phyloP scores from a whole-genome alignment of 2,797 vertebrate genomes.

The Cottoperca gobio region DNA sequence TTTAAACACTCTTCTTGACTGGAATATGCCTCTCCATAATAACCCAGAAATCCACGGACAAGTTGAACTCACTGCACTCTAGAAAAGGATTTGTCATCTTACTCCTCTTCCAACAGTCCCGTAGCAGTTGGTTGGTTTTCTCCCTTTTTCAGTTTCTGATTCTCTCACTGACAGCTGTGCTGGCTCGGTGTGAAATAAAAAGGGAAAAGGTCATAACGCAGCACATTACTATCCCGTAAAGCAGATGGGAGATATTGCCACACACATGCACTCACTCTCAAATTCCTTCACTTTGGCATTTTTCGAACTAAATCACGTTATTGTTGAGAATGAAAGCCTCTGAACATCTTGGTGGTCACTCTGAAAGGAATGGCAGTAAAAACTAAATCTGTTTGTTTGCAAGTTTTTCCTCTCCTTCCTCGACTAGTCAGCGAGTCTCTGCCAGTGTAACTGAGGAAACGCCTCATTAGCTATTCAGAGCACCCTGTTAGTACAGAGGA shows the following conservation, averaged over 20 bases:
- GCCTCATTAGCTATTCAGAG: conserved; percentile 41
- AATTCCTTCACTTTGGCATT: conserved; percentile 39
- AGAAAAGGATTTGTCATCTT: conserved; percentile 15
- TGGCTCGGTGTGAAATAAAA: conserved; percentile 61
- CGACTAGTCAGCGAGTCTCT: background rate
- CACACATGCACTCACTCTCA: conserved; percentile 52
- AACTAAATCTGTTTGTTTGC: conserved; percentile 22
- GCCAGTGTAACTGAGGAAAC: conserved; percentile 20
- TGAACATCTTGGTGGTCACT: conserved; percentile 43
- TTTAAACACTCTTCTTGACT: background rate
- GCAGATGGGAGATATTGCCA: conserved; percentile 71
- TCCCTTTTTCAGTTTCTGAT: conserved; percentile 10
- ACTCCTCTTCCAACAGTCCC: conserved; percentile 9
- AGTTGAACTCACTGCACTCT: conserved; percentile 37
- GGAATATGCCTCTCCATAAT: background rate
- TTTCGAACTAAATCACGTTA: conserved; percentile 32
- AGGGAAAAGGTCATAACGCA: conserved; percentile 51
- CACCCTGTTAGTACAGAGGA: conserved; percentile 13
- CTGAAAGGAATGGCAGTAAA: conserved; percentile 18
- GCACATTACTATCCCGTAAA: conserved; percentile 62
- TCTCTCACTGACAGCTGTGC: conserved; percentile 63
- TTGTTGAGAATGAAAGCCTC: conserved; percentile 31
- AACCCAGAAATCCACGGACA: background rate
- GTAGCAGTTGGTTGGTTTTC: conserved; percentile 22
- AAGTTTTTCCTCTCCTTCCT: conserved; percentile 11